Base-by-base conservation (phyloP, 2,888 invertebrate genomes). In the Carpatolechia fugitivella region DNA sequence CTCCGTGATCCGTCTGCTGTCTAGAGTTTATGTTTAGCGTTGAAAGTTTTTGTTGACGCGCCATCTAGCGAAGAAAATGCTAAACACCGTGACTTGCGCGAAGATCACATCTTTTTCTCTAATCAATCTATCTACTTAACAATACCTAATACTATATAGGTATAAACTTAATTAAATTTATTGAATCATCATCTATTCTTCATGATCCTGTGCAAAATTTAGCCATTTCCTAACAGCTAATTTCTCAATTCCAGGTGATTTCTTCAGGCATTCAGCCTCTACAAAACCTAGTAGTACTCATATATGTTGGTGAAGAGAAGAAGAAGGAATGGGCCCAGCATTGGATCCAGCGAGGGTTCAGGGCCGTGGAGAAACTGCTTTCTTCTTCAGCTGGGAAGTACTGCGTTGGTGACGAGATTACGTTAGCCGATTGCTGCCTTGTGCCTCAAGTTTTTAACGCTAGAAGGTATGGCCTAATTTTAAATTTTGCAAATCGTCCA, bases 401-500 rank as follows among this genome's bases (percentile, higher is more conserved):
- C 76, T 97, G 97, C 74, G 96, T 98, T 2, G 99, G 99, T 0
- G 97, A 99, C 83, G 95, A 96, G 65, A 94, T 99, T 57, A 96
- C 98, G 0, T 87, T 99, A 74, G 99, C 99, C 4, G 99, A 99
- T 83, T 96, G 98, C 72, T 98, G 97, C 78, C 91, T 99, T 57
- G 96, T 99, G 51, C 99, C 99, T 47, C 99, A 99, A 89, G 95
- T 98, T 53, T 97, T 96, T 80, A 98, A 98, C 89, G 98, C 98
- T 30, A 92, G 96, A 80, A 95, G 97, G 96, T 95, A 76, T 64
- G 65, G 24, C n/a, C n/a, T n/a, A n/a, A n/a, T n/a, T n/a, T n/a
- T n/a, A n/a, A n/a, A n/a, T n/a, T n/a, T n/a, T n/a, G n/a, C n/a
- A n/a, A n/a, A n/a, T n/a, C n/a, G n/a, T n/a, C n/a, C n/a, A n/a